Evolutionary conservation across 2,888 invertebrate genomes (phyloP).

Genomic region (Diadromus collaris): DNA sequence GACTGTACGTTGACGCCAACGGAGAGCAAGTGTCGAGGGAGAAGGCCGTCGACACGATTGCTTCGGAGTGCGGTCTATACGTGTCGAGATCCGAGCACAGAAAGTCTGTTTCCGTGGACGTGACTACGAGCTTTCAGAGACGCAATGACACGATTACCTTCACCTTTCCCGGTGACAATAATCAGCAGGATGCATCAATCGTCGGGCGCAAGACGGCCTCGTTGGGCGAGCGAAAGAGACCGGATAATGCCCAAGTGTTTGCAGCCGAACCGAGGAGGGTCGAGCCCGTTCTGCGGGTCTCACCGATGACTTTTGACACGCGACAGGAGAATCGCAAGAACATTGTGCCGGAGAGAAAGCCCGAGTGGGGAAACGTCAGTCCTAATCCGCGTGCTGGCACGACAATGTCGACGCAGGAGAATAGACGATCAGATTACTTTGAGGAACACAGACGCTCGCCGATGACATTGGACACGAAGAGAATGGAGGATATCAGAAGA

Average conservation of each 20-base stretch:
- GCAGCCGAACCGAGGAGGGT: slow-evolving; percentile 72
- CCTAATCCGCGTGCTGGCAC: slow-evolving; percentile 74
- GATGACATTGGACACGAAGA: slow-evolving; percentile 75
- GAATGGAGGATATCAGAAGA: slow-evolving; percentile 76
- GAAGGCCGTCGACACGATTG: slow-evolving; percentile 68
- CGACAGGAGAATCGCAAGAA: slow-evolving; percentile 75
- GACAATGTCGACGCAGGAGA: slow-evolving; percentile 71
- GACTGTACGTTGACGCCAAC: slow-evolving; percentile 75
- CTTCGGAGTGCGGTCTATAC: slow-evolving; percentile 72
- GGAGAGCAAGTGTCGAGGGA: slow-evolving; percentile 70
- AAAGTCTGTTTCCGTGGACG: slow-evolving; percentile 76
- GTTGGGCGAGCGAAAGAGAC: slow-evolving; percentile 69
- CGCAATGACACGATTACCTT: slow-evolving; percentile 77
- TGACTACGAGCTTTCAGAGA: slow-evolving; percentile 73
- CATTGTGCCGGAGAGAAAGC: slow-evolving; percentile 71
- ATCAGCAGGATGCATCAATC: slow-evolving; percentile 65
- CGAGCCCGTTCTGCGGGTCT: slow-evolving; percentile 72
- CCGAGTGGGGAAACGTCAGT: slow-evolving; percentile 75
- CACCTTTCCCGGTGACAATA: slow-evolving; percentile 74
- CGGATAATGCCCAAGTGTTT: slow-evolving; percentile 70
- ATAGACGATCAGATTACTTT: slow-evolving; percentile 77
- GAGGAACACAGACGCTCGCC: slow-evolving; percentile 78
- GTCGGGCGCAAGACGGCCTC: slow-evolving; percentile 67
- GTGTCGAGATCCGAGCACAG: slow-evolving; percentile 75
- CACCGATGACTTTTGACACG: slow-evolving; percentile 75